These are phyloP conservation scores for Cydia strobilella DNA, from an alignment of 1,140 invertebrate genomes.

Conservation along the genomic window DNA sequence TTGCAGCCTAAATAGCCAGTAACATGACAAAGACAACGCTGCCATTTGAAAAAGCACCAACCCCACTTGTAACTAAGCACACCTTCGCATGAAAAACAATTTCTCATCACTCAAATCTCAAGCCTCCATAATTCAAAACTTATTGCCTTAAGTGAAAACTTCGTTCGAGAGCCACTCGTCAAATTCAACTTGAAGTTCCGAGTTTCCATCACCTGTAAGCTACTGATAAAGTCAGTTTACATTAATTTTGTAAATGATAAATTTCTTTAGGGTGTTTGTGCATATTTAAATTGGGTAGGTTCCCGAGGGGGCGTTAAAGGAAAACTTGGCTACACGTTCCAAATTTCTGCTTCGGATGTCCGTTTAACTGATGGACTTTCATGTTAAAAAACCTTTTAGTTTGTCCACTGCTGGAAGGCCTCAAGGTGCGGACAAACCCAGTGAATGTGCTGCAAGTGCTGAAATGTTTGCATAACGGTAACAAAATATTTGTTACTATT, in stretches of 20 bases:
- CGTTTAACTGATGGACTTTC: neutral
- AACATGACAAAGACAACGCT: no score
- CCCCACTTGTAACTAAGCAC: neutral
- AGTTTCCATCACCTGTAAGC: slow-evolving; percentile 11
- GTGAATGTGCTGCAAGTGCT: no score
- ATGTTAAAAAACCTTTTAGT: neutral
- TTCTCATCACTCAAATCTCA: slow-evolving; percentile 19
- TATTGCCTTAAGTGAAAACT: slow-evolving; percentile 31
- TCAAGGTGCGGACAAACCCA: no score
- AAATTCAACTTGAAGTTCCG: slow-evolving; percentile 27
- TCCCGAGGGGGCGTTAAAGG: neutral
- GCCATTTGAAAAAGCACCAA: neutral
- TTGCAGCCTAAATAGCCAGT: no score
- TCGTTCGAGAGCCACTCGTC: slow-evolving; percentile 26
- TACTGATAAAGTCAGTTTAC: slow-evolving; percentile 26
- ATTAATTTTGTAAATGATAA: slow-evolving; percentile 30
- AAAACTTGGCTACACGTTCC: neutral
- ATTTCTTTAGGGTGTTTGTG: slow-evolving; percentile 20
- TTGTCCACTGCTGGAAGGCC: no score
- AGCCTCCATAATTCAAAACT: slow-evolving; percentile 27
- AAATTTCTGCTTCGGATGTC: neutral
- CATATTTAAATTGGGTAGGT: neutral
- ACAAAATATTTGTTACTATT: no score
- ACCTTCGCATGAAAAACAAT: neutral
- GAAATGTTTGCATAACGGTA: no score